phyloP scores from a whole-genome alignment of 2,888 invertebrate genomes.

The Eupeodes latifasciatus region DNA sequence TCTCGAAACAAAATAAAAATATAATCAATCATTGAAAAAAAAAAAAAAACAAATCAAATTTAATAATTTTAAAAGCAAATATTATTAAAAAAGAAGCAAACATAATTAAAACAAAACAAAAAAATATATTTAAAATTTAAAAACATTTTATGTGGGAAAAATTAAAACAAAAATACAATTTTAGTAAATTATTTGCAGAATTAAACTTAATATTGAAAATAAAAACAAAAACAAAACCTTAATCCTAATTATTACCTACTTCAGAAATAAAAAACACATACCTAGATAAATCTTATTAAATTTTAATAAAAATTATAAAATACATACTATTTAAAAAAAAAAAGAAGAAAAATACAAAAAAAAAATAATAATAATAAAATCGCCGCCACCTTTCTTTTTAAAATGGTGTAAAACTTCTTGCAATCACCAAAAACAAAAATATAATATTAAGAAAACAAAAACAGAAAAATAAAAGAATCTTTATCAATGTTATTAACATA shows the following conservation, averaged over 20 bases:
- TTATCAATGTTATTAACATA: conserved; percentile 83
- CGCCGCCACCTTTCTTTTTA: conserved; percentile 77
- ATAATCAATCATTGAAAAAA: conserved; percentile 66
- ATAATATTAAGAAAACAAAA: conserved; percentile 79
- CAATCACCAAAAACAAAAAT: conserved; percentile 78
- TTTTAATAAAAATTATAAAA: conserved; percentile 78
- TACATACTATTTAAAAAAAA: conserved; percentile 60
- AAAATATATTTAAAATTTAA: conserved; percentile 45
- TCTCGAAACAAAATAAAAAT: conserved; percentile 63
- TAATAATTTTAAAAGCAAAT: conserved; percentile 66
- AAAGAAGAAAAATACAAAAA: conserved; percentile 78
- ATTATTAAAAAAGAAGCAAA: conserved; percentile 53
- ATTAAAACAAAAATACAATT: conserved; percentile 44
- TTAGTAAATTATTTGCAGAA: conserved; percentile 75
- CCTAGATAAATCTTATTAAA: conserved; percentile 76
- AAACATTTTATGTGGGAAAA: conserved; percentile 57
- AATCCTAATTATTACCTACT: conserved; percentile 70
- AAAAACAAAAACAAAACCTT: conserved; percentile 44
- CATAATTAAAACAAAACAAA: conserved; percentile 47
- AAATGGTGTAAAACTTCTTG: conserved; percentile 80
- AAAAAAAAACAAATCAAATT: conserved; percentile 52
- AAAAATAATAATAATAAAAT: conserved; percentile 77
- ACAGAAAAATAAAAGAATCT: conserved; percentile 78
- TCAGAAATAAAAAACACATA: conserved; percentile 64
- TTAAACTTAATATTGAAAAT: conserved; percentile 63